These are phyloP conservation scores for Carassius gibelio DNA, from an alignment of 2,113 vertebrate species.

Conservation along the genomic window DNA sequence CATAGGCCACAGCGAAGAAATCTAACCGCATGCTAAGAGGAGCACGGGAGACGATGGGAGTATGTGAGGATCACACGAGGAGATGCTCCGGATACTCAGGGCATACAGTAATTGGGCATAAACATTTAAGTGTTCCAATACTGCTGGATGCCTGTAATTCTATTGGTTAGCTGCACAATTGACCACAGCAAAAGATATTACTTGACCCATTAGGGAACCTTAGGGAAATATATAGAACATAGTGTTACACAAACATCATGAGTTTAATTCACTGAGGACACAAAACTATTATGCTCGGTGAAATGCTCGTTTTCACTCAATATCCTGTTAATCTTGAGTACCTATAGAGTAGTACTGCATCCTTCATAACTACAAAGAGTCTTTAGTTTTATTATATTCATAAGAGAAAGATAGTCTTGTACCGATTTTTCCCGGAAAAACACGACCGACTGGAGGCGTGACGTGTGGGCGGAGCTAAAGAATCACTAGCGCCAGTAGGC, in stretches of 20 bases:
- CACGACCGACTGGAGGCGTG: no score
- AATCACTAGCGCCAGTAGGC: no score
- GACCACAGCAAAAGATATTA: not conserved
- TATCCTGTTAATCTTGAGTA: no score
- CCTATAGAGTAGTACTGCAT: no score
- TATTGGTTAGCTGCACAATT: not conserved
- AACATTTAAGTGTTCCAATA: not conserved
- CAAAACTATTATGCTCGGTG: not conserved
- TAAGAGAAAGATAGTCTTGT: no score
- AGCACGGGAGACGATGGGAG: not conserved
- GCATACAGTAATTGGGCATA: not conserved
- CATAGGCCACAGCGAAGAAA: not conserved
- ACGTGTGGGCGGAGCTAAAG: no score
- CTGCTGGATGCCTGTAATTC: not conserved
- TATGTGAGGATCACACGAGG: not conserved
- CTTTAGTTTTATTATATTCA: no score
- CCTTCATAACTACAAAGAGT: no score
- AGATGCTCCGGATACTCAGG: not conserved
- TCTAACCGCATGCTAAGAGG: not conserved
- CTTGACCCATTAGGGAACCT: not conserved
- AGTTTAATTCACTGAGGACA: not conserved
- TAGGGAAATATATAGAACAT: not conserved
- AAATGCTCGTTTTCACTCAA: no score
- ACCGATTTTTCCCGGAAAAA: no score
- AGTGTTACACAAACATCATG: not conserved